Evolutionary conservation across 30 jellyfish, hydroid and myxozoan genomes (phyloP).

Genomic region (Aurelia aurita complex sp. Pacific): DNA sequence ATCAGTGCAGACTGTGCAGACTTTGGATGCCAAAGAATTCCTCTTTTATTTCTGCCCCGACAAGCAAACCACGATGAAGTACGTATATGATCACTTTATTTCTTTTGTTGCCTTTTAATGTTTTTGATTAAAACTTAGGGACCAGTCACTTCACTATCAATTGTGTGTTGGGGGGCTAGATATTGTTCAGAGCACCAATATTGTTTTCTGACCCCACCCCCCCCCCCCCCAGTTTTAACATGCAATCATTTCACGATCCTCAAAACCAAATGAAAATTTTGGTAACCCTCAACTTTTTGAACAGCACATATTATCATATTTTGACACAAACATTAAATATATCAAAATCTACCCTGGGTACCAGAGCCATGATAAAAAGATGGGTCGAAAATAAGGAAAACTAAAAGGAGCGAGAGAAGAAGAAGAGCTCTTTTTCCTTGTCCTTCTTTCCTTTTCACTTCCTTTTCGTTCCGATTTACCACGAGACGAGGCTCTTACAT

Average conservation of each 20-base stretch:
- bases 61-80: conserved; percentile 18
- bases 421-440: background rate
- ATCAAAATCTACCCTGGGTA: background rate
- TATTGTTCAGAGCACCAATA: too few relatives aligned
- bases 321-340: background rate
- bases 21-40: conserved; percentile 3
- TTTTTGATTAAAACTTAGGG: too few relatives aligned
- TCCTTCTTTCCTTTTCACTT: background rate
- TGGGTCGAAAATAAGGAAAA: background rate
- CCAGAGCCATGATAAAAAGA: background rate
- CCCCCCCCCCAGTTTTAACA: too few relatives aligned
- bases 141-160: too few relatives aligned
- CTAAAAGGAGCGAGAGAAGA: background rate
- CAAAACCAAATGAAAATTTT: too few relatives aligned
- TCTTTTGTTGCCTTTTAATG: background rate
- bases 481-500: too few relatives aligned
- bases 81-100: too few relatives aligned
- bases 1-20: conserved; percentile 5
- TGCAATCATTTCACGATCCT: background rate
- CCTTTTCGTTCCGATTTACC: background rate
- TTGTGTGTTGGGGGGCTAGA: too few relatives aligned
- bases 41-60: conserved; percentile 23
- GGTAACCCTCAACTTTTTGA: too few relatives aligned
- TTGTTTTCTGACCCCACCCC: too few relatives aligned
- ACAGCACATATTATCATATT: too few relatives aligned